Conservation (phyloP, 37 sponge, comb jelly and placozoan species). For the Haliclona indistincta region DNA sequence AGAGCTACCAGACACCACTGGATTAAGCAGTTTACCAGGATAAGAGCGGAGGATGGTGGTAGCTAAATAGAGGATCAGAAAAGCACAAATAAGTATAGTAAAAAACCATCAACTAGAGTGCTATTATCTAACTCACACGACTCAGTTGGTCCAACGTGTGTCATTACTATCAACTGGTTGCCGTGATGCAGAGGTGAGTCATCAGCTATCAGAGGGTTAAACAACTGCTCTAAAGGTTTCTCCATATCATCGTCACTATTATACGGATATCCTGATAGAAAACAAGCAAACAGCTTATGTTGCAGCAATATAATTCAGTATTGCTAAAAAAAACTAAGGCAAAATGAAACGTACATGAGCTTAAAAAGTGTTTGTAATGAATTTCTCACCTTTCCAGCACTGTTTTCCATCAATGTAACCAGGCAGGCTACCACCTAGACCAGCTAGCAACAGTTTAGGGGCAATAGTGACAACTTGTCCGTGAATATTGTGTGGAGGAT, state of each 20-base stretch:
- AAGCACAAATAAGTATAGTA: background rate
- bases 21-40: background rate
- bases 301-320: no score
- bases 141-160: slow-evolving; percentile 76
- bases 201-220: slow-evolving; percentile 32
- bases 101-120: background rate
- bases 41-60: background rate
- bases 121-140: slow-evolving; percentile 7
- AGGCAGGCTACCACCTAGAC: slow-evolving; percentile 86
- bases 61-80: background rate
- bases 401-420: slow-evolving; percentile 61
- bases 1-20: slow-evolving; percentile 29
- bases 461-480: slow-evolving; percentile 41
- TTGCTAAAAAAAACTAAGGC: background rate
- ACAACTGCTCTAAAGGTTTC: slow-evolving; percentile 36
- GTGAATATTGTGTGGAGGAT: slow-evolving; percentile 74
- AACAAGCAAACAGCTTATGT: no score
- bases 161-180: slow-evolving; percentile 82
- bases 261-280: slow-evolving; percentile 65
- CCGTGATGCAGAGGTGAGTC: slow-evolving; percentile 12
- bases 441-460: slow-evolving; percentile 57
- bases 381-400: slow-evolving; percentile 51
- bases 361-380: slow-evolving; percentile 1
- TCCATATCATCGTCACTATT: slow-evolving; percentile 42
- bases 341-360: background rate